phyloP scores from a whole-genome alignment of 2,888 invertebrate species.

The Philereme vetulata region DNA sequence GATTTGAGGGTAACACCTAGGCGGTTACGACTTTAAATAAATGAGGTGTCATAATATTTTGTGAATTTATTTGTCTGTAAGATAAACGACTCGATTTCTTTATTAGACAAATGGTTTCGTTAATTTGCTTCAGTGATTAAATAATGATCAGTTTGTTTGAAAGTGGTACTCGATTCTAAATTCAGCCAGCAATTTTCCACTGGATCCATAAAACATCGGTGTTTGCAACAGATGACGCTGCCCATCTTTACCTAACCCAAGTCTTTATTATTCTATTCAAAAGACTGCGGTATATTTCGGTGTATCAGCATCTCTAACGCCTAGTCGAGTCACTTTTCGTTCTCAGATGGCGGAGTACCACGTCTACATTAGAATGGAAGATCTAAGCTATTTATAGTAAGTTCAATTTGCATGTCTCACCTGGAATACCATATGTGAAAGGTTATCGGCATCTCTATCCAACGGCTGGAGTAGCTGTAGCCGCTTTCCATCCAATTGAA shows the following conservation, averaged over 20 bases:
- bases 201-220: too few relatives aligned
- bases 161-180: too few relatives aligned
- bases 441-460: conserved; percentile 92
- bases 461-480: conserved; percentile 91
- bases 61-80: conserved; percentile 26
- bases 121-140: conserved; percentile 25
- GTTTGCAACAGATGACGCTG: too few relatives aligned
- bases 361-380: background rate
- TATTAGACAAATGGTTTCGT: conserved; percentile 22
- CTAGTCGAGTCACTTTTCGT: too few relatives aligned
- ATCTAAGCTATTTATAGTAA: background rate
- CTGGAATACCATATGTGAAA: conserved; percentile 95
- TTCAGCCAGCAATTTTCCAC: too few relatives aligned
- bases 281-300: too few relatives aligned
- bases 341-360: too few relatives aligned
- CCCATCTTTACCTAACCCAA: too few relatives aligned
- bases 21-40: conserved; percentile 25
- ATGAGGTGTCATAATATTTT: conserved; percentile 32
- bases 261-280: too few relatives aligned
- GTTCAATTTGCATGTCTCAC: conserved; percentile 62
- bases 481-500: conserved; percentile 92
- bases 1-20: conserved; percentile 26
- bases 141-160: conserved; percentile 5
- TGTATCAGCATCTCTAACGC: too few relatives aligned
- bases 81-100: conserved; percentile 24